Percentiles rank a stretch among this genome's conserved stretches.
Evolutionary conservation across 2,113 vertebrate genomes (phyloP).

Genomic region (Mungos mungo): DNA sequence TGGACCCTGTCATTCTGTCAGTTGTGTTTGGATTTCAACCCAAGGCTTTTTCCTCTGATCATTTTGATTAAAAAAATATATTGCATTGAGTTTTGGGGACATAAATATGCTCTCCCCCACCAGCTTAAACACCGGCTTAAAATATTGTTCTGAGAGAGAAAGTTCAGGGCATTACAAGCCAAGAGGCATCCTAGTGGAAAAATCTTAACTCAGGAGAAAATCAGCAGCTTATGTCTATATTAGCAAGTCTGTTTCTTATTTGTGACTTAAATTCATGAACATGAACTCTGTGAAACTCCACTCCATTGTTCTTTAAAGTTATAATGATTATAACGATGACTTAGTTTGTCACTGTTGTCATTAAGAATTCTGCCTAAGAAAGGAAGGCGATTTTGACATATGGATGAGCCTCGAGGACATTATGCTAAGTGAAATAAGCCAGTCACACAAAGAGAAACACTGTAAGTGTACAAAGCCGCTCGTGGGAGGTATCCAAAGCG

Average conservation of each 20-base stretch:
- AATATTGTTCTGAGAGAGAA: constrained; percentile 53
- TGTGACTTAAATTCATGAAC: not conserved
- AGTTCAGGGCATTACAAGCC: constrained; percentile 57
- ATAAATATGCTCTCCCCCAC: not conserved
- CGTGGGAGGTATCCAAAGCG: not conserved
- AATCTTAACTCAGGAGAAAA: not conserved
- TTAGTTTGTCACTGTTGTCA: not conserved
- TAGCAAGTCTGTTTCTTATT: not conserved
- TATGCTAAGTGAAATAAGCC: not conserved
- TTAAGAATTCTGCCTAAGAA: not conserved
- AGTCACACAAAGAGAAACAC: not conserved
- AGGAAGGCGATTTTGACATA: not conserved
- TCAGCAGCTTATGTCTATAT: not conserved
- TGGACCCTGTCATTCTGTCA: constrained; percentile 3
- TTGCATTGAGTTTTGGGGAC: constrained; percentile 64
- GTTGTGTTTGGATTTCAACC: not conserved
- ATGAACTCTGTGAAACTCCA: not conserved
- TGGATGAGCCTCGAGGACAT: not conserved
- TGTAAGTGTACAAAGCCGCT: not conserved
- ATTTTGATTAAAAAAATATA: constrained; percentile 59
- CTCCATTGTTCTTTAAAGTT: not conserved
- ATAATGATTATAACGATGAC: not conserved
- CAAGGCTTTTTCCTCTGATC: constrained; percentile 9
- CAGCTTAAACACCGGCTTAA: not conserved
- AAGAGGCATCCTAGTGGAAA: not conserved